Evolutionary conservation across 1,140 invertebrate species (phyloP), one percentile per base, ranked within the genome.

Genomic region (Drosophila persimilis): DNA sequence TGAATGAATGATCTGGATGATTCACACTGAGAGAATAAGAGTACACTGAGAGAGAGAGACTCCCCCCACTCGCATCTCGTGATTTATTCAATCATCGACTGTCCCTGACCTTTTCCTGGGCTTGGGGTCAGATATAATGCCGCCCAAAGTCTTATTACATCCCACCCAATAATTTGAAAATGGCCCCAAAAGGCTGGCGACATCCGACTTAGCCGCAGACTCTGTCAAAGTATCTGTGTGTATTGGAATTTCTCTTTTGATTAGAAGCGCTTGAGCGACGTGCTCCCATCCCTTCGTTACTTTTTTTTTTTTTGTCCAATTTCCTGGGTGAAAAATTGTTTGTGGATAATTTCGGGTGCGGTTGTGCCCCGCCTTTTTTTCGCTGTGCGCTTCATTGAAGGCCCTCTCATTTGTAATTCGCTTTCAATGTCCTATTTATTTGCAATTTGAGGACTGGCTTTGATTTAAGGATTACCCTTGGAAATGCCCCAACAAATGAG

Each of bases 381-480:
- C 61, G 73, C 64, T 69, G 78, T 64, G 71, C 35, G 35, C 35
- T 13, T 39, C 35, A 39, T 39, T 72, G 61, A 45, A 45, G 26
- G 59, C 56, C 48, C 56, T 46, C 72, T 88, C 83, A 88, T 88
- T 78, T 83, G 75, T 65, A 73, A 88, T 88, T 88, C 83, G 88
- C 83, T 88, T 86, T 81, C 76, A 79, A 66, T 84, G 80, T 26
- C 75, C 71, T 80, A 73, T 76, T 71, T 78, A 75, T 72, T 54
- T 69, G 61, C 64, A 67, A 86, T 24, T 86, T 86, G 24, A 39
- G 9, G 55, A 35, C 31, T 45, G 83, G 62, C 77, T 85, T 88
- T 86, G 83, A 86, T 86, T 86, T 88, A 41, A 65, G 20, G 20
- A 20, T 20, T 20, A 20, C 20, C 20, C 20, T 20, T 20, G 20